phyloP scores from a whole-genome alignment of 2,888 invertebrate species.

The Ischnus inquisitorius region DNA sequence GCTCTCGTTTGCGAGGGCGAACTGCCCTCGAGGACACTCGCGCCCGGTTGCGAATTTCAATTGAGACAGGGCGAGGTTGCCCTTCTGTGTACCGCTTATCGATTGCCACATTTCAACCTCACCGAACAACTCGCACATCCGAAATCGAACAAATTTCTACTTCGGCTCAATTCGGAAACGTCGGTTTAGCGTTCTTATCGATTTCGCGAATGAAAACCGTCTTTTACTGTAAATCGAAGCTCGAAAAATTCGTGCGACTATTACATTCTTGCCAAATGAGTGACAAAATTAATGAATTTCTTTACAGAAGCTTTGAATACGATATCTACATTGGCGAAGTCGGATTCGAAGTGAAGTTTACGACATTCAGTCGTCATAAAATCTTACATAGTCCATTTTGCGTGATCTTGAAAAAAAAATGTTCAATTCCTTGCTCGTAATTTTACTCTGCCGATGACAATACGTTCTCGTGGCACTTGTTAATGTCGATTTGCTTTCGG shows the following conservation, averaged over 20 bases:
- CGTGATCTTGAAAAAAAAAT: background rate
- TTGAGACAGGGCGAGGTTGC: conserved; percentile 97
- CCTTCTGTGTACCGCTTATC: conserved; percentile 93
- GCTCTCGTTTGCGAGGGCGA: conserved; percentile 96
- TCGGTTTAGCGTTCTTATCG: conserved; percentile 92
- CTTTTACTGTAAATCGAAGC: background rate
- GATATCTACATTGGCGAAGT: background rate
- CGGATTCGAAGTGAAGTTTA: background rate
- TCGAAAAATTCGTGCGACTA: background rate
- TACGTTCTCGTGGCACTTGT: background rate
- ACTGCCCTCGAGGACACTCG: conserved; percentile 94
- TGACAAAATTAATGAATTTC: background rate
- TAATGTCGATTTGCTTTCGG: conserved; percentile 7
- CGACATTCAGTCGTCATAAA: background rate
- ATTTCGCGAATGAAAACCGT: background rate
- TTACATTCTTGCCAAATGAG: conserved; percentile 7
- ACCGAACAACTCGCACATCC: conserved; percentile 98
- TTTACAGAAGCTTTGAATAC: conserved; percentile 4
- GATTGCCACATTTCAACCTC: conserved; percentile 96
- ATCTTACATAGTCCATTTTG: conserved; percentile 3
- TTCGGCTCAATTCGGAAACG: conserved; percentile 97
- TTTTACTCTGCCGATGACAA: background rate
- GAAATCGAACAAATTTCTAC: conserved; percentile 97
- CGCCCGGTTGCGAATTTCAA: conserved; percentile 95
- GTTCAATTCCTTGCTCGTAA: background rate